Evolutionary conservation across 2,797 vertebrate genomes (phyloP), one percentile per base, ranked within the genome.

Genomic region (Nyctalus aviator): DNA sequence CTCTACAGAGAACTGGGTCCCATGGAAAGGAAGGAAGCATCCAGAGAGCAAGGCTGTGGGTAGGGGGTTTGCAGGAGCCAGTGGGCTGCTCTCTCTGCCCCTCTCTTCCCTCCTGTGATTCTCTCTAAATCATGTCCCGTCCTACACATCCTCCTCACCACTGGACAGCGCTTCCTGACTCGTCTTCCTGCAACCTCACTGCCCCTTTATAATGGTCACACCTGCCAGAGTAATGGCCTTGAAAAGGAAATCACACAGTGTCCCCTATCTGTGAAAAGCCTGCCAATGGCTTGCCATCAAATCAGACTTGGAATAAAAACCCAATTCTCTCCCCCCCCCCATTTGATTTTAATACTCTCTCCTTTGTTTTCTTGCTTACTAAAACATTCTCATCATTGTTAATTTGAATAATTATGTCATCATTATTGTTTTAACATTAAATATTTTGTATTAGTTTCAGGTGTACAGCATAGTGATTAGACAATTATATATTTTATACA

Each of bases 71-170:
- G 10, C 53, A 48, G 73, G 37, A 71, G 32, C 84, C 41, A 11
- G 27, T 0, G 1, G 1, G 9, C 32, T 5, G 20, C n/a, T 55
- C n/a, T 17, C 32, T 64, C 17, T 0, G 18, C 30, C 7, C 48
- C 55, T 27, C 30, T 6, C 46, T 44, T 32, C 27, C 30, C 3
- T 27, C 23, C 10, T 0, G 35, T 0, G 30, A 4, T 25, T 20
- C 44, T 14, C 32, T 87, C 32, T 10, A 50, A 75, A 20, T 30
- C 35, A 2, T 0, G 4, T 30, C 50, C 2, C 0, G 2, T 30
- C 57, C 11, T 14, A 8, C 50, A 15, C n/a, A 10, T 46, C 7
- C 30, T 46, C 20, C 69, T 76, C 73, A 21, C 18, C 46, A 12
- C 17, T 48, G 64, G 64, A 13, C 13, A 23, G 59, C 59, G 25